Percentiles rank a stretch among this genome's conserved stretches.
Conservation (phyloP, 2,113 vertebrate genomes). For the Neotoma lepida region DNA sequence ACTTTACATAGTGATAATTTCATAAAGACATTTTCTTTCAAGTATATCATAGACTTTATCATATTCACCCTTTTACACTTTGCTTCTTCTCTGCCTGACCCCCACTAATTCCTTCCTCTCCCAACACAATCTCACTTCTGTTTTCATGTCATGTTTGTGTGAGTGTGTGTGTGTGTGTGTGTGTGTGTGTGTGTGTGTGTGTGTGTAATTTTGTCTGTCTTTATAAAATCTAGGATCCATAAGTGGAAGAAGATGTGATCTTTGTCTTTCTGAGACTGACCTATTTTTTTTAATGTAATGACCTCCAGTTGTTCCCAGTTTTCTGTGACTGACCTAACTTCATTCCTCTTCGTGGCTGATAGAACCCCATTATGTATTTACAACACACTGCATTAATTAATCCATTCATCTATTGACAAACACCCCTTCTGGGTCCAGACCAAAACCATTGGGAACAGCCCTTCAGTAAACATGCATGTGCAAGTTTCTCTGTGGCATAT, state of each 20-base stretch:
- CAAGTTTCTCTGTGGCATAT: background rate
- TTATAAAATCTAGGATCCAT: background rate
- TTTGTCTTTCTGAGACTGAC: background rate
- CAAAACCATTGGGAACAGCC: background rate
- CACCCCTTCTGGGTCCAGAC: background rate
- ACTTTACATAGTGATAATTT: background rate
- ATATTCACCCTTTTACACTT: too few species aligned
- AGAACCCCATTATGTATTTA: background rate
- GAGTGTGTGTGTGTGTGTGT: accelerated
- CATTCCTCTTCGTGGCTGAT: background rate
- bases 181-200: accelerated
- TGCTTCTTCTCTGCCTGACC: background rate
- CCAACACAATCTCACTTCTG: background rate
- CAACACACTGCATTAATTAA: background rate
- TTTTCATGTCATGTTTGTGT: background rate
- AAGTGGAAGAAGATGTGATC: background rate
- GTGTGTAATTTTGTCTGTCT: background rate
- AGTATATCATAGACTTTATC: too few species aligned
- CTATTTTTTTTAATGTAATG: background rate
- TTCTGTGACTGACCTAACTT: background rate
- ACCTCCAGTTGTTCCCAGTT: background rate
- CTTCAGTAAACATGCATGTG: background rate
- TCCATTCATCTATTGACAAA: background rate
- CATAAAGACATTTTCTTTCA: background rate
- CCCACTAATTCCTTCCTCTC: background rate